Percentiles rank a stretch among this genome's conserved stretches.
Conservation (phyloP, 2,113 vertebrate species). For the Dinomys branickii region DNA sequence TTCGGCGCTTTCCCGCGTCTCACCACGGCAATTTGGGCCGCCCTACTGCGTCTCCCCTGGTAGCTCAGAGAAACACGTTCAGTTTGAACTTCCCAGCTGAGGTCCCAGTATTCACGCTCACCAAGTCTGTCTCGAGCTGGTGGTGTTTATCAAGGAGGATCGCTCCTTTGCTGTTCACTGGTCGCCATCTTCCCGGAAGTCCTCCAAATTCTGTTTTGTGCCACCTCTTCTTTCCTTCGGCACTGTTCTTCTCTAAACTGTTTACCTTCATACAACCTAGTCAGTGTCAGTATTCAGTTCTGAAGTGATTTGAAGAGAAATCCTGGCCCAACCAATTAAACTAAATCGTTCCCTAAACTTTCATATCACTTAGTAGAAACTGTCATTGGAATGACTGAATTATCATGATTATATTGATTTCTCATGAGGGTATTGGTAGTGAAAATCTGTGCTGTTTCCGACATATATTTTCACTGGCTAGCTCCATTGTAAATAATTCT, state of each 20-base stretch:
- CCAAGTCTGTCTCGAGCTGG: too few species aligned
- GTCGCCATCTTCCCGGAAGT: too few species aligned
- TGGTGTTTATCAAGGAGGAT: too few species aligned
- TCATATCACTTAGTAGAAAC: background rate
- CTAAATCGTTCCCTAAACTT: background rate
- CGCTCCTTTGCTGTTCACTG: too few species aligned
- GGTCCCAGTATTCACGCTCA: too few species aligned
- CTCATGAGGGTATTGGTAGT: background rate
- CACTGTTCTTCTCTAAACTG: background rate
- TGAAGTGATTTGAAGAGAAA: background rate
- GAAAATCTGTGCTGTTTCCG: background rate
- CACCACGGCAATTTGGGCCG: too few species aligned
- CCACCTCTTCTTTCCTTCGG: background rate
- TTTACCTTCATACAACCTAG: background rate
- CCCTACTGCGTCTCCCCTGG: too few species aligned
- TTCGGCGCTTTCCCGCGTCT: too few species aligned
- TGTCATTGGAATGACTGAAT: background rate
- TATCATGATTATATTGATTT: background rate
- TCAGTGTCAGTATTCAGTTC: background rate
- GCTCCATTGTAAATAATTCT: constrained; percentile 38
- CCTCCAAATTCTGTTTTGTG: too few species aligned
- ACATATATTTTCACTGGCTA: background rate
- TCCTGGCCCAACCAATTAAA: background rate
- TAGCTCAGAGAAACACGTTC: too few species aligned
- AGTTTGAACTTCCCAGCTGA: too few species aligned